Conservation (phyloP, 2,888 invertebrate species). For the Acanthoscelides obtectus region DNA sequence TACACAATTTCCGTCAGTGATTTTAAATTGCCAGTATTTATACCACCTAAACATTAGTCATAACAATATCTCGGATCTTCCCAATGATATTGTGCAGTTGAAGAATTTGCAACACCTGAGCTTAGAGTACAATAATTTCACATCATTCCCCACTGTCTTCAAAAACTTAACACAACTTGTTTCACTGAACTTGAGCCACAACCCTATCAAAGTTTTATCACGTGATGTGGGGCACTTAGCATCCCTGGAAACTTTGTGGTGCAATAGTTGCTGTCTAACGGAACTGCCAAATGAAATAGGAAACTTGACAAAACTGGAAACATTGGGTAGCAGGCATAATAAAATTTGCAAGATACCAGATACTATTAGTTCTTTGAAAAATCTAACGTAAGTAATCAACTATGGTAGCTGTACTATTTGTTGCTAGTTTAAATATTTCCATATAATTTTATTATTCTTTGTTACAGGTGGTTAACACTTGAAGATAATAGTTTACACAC, state of each 20-base stretch:
- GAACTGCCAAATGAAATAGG: constrained; percentile 60
- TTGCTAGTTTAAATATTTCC: constrained; percentile 4
- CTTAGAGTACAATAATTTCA: constrained; percentile 62
- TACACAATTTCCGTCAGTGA: constrained; percentile 53
- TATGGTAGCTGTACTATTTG: neutral
- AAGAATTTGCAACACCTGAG: constrained; percentile 58
- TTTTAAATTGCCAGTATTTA: constrained; percentile 55
- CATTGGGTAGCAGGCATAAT: constrained; percentile 64
- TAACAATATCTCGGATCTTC: constrained; percentile 56
- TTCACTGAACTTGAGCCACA: constrained; percentile 63
- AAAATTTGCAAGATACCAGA: constrained; percentile 54
- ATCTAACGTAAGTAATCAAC: constrained; percentile 48
- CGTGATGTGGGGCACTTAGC: constrained; percentile 57
- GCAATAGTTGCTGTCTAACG: constrained; percentile 55
- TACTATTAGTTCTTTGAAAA: constrained; percentile 53
- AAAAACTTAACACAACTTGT: constrained; percentile 56
- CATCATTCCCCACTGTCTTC: constrained; percentile 57
- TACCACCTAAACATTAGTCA: constrained; percentile 60
- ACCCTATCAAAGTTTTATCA: constrained; percentile 56
- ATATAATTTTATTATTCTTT: neutral
- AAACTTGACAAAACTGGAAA: constrained; percentile 56
- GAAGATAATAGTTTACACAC: constrained; percentile 57
- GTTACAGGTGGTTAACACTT: constrained; percentile 60
- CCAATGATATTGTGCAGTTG: constrained; percentile 51
- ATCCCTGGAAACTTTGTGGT: constrained; percentile 63